A percentile compares a stretch with the other conserved stretches of the same genome.
Conservation (phyloP, 2,888 invertebrate species). For the Morpho deidamia region DNA sequence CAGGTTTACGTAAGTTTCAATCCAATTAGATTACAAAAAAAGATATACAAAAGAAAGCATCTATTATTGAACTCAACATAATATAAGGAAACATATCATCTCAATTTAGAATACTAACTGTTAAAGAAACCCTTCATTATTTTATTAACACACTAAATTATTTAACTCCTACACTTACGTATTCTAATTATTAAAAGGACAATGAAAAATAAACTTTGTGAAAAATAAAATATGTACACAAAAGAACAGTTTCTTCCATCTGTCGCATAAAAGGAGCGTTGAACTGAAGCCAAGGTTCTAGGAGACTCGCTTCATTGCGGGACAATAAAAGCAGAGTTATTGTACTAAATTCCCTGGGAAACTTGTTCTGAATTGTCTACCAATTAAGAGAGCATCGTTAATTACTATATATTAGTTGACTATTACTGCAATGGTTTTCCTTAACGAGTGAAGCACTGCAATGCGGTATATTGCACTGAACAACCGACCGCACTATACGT, state of each 20-base stretch:
- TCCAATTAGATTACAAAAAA: no score
- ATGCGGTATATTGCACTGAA: slow-evolving; percentile 31
- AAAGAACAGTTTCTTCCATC: not conserved
- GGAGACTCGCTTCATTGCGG: not conserved
- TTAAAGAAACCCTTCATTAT: no score
- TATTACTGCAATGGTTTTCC: slow-evolving; percentile 30
- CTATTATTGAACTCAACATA: no score
- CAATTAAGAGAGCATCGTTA: slow-evolving; percentile 30
- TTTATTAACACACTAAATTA: no score
- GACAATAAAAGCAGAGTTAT: slow-evolving; percentile 9
- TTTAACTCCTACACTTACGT: no score
- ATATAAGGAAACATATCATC: no score
- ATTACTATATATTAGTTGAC: slow-evolving; percentile 31
- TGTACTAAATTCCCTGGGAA: slow-evolving; percentile 16
- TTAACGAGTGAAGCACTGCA: slow-evolving; percentile 29
- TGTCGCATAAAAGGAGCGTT: not conserved
- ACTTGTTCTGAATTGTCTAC: slow-evolving; percentile 20
- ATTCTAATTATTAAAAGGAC: not conserved
- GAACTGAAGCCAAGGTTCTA: not conserved
- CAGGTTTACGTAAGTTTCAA: no score
- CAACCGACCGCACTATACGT: slow-evolving; percentile 22
- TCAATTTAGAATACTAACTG: no score
- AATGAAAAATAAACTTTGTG: not conserved
- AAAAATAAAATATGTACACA: not conserved
- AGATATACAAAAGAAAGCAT: no score